These are phyloP conservation scores for Tinea trinotella DNA, from an alignment of 2,888 invertebrate species.

Conservation along the genomic window DNA sequence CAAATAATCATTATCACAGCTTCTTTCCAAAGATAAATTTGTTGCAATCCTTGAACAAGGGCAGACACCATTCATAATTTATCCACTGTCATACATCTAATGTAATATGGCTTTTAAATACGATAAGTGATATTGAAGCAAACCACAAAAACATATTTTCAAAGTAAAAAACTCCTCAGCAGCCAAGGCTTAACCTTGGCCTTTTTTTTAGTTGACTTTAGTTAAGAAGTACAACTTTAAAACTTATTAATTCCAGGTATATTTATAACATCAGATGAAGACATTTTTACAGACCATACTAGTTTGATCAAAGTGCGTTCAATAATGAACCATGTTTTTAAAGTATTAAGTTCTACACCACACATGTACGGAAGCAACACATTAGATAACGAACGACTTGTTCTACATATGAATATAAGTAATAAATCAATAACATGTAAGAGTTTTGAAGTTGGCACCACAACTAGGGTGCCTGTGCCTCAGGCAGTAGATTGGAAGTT, in stretches of 20 bases:
- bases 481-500: conserved; percentile 86
- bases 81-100: too few species aligned
- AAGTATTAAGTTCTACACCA: conserved; percentile 65
- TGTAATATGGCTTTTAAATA: too few species aligned
- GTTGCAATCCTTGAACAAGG: too few species aligned
- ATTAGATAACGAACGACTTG: conserved; percentile 73
- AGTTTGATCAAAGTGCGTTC: conserved; percentile 72
- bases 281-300: conserved; percentile 72
- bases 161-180: too few species aligned
- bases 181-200: too few species aligned
- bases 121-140: too few species aligned
- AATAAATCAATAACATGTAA: conserved; percentile 75
- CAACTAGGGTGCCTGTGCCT: conserved; percentile 53
- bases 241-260: conserved; percentile 63
- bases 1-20: too few species aligned
- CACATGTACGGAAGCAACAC: conserved; percentile 74
- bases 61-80: too few species aligned
- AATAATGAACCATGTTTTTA: conserved; percentile 70
- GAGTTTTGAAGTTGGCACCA: conserved; percentile 71
- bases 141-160: too few species aligned
- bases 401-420: conserved; percentile 72
- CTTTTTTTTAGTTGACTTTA: background rate
- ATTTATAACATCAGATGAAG: conserved; percentile 80
- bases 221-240: too few species aligned
- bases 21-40: too few species aligned